Conservation (phyloP, 2,888 invertebrate species). For the Biston betularia region DNA sequence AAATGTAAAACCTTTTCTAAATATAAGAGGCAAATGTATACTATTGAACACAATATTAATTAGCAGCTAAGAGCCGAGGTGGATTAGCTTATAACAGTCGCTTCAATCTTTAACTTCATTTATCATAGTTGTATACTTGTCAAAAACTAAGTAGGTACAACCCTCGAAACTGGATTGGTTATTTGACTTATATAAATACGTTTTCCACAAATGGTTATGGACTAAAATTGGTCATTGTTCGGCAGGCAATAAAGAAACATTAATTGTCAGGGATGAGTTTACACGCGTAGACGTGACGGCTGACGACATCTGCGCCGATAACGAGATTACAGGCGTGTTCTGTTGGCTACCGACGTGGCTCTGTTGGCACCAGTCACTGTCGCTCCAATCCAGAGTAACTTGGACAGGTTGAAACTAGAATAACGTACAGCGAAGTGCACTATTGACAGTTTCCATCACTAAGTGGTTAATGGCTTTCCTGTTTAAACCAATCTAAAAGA, state of each 20-base stretch:
- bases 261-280: constrained; percentile 51
- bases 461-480: constrained; percentile 32
- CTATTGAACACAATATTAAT: no score
- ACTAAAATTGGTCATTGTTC: constrained; percentile 41
- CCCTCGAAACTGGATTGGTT: background rate
- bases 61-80: no score
- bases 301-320: constrained; percentile 59
- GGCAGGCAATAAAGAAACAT: constrained; percentile 53
- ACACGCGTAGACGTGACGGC: constrained; percentile 47
- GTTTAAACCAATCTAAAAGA: constrained; percentile 24
- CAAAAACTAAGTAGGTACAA: background rate
- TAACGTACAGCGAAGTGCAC: constrained; percentile 17
- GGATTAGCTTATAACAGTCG: no score
- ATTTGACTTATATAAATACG: background rate
- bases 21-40: no score
- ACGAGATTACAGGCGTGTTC: constrained; percentile 54
- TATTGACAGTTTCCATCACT: constrained; percentile 22
- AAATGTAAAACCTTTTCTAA: background rate
- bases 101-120: background rate
- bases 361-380: constrained; percentile 13
- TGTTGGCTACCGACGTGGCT: constrained; percentile 17
- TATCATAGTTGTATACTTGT: background rate
- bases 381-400: constrained; percentile 23
- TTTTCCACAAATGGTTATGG: background rate
- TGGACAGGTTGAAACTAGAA: constrained; percentile 33